Base-by-base conservation (phyloP, 2,888 invertebrate genomes). In the Euclidia mi region DNA sequence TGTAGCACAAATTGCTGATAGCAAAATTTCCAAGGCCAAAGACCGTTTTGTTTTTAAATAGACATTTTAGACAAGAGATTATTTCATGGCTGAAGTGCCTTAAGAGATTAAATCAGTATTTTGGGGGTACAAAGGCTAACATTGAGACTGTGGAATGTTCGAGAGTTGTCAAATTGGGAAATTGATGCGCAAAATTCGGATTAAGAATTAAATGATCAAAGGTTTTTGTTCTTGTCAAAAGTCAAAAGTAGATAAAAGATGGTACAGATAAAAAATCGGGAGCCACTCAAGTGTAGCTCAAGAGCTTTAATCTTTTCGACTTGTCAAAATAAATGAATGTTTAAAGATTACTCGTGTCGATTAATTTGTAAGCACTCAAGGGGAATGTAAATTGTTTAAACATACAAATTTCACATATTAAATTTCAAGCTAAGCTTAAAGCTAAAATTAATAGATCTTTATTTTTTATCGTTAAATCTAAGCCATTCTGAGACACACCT, bases 311-410 rank as follows among this genome's bases (percentile, higher is more conserved):
- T 56, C 55, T 49, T 28, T 56, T 71, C 57, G 50, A 62, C 71
- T 71, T 59, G 28, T 45, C 44, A 46, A 57, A 12, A 48, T 15
- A 55, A 60, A 71, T 59, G 56, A 57, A 45, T 49, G 44, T 18
- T 44, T 40, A 35, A 44, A 49, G 32, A 15, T 14, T 14, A 34
- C 6, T 15, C 37, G 29, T 53, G 45, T 41, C 53, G 53, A 66
- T 60, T 52, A 63, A 71, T 63, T 74, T 71, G 57, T 71, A 67
- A 71, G 55, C 56, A n/a, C 56, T 56, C 46, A 50, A 58, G 40
- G 31, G 20, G 45, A 43, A 58, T 50, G 44, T 35, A 11, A 49
- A 45, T 42, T 25, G 63, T 53, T 15, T 52, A 41, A 66, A 57
- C 45, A 58, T 51, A 48, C 63, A 58, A 11, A 62, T 63, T 48